A percentile compares a stretch with the other conserved stretches of the same genome.
Conservation (phyloP, 2,113 vertebrate genomes). For the Trematocara marginatum region DNA sequence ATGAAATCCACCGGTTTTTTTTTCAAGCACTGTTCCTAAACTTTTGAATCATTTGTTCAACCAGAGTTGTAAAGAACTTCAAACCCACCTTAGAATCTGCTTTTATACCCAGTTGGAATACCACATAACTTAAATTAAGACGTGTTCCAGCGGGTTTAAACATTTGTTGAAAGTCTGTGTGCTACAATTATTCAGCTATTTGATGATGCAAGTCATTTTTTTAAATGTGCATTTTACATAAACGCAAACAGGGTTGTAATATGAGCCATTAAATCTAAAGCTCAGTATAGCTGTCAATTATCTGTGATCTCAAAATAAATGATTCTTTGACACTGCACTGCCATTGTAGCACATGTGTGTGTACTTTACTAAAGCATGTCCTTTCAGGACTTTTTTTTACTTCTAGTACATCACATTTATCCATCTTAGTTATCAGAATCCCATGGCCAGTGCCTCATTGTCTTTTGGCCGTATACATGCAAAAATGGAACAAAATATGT, state of each 20-base stretch:
- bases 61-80: neutral
- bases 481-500: neutral
- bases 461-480: neutral
- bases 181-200: neutral
- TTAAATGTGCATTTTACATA: neutral
- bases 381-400: neutral
- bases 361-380: neutral
- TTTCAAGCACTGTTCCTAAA: neutral
- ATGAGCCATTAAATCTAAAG: neutral
- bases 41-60: neutral
- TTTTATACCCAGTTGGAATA: neutral
- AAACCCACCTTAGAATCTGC: neutral
- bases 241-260: neutral
- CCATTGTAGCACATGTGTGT: neutral
- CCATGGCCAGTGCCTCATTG: neutral
- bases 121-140: neutral
- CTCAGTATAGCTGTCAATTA: neutral
- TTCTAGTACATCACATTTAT: neutral
- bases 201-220: neutral
- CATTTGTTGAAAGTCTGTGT: neutral
- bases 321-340: neutral
- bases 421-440: neutral
- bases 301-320: neutral
- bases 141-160: neutral
- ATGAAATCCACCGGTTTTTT: neutral